These are phyloP conservation scores for Zophobas atratus DNA, from an alignment of 1,140 invertebrate genomes.

Conservation along the genomic window DNA sequence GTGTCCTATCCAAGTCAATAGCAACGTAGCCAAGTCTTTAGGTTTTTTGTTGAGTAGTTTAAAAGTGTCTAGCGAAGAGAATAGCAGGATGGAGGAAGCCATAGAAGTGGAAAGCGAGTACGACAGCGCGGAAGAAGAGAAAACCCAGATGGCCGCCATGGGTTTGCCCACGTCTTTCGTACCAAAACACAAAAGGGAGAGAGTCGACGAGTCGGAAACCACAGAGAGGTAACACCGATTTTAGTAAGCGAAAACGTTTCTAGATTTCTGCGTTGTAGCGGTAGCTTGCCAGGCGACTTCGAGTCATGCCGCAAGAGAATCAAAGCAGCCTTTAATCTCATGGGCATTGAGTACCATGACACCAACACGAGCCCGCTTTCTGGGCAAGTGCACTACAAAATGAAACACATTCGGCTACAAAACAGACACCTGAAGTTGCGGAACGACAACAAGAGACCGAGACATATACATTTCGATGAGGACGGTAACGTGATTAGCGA, in stretches of 20 bases:
- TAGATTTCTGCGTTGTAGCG: neutral
- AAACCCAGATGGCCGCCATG: constrained; percentile 57
- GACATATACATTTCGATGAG: constrained; percentile 78
- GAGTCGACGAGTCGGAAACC: constrained; percentile 17
- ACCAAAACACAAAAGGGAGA: constrained; percentile 17
- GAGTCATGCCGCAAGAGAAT: constrained; percentile 63
- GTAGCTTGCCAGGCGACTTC: constrained; percentile 37
- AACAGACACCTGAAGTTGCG: constrained; percentile 73
- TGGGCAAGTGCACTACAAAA: constrained; percentile 77
- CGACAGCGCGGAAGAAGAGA: constrained; percentile 57
- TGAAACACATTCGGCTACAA: constrained; percentile 74
- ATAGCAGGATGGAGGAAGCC: constrained; percentile 23
- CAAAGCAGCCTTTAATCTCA: constrained; percentile 77
- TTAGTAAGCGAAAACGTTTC: constrained; percentile 5
- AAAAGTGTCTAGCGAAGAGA: constrained; percentile 34
- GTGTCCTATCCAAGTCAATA: constrained; percentile 37
- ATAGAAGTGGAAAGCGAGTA: constrained; percentile 39
- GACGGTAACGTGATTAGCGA: constrained; percentile 70
- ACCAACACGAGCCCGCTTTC: constrained; percentile 64
- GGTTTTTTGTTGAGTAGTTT: constrained; percentile 43
- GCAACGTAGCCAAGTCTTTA: constrained; percentile 32
- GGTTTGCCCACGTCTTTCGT: constrained; percentile 63
- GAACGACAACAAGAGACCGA: constrained; percentile 66
- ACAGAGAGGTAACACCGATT: neutral
- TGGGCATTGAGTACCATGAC: constrained; percentile 74